phyloP scores from a whole-genome alignment of 2,888 invertebrate species.

The Yponomeuta evonymella region DNA sequence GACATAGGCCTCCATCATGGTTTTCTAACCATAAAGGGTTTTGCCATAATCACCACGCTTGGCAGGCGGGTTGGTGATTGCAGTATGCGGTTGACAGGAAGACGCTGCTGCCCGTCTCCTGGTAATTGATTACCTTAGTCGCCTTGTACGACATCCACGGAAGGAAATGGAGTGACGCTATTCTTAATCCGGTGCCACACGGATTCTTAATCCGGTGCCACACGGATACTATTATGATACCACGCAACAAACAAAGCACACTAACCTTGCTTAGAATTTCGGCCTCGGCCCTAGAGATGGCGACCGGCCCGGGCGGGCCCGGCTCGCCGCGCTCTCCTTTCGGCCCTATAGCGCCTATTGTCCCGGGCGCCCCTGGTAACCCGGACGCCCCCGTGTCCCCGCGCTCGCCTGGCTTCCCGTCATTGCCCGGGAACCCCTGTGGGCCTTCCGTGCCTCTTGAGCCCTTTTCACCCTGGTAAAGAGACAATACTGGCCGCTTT shows the following conservation, averaged over 20 bases:
- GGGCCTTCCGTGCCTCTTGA: constrained; percentile 79
- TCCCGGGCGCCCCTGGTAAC: constrained; percentile 82
- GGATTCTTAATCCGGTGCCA: too few relatives aligned
- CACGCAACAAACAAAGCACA: background rate
- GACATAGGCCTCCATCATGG: too few relatives aligned
- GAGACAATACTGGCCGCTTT: background rate
- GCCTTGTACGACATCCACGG: too few relatives aligned
- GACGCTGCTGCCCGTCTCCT: too few relatives aligned
- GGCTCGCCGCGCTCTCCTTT: constrained; percentile 83
- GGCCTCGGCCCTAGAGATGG: constrained; percentile 77
- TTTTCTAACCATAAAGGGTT: too few relatives aligned
- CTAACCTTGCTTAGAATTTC: constrained; percentile 74
- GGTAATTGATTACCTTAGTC: too few relatives aligned
- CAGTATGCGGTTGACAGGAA: too few relatives aligned
- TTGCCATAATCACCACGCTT: too few relatives aligned
- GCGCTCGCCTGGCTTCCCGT: constrained; percentile 79
- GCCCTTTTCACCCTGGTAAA: constrained; percentile 78
- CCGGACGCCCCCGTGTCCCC: constrained; percentile 84
- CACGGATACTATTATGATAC: too few relatives aligned
- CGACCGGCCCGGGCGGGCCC: constrained; percentile 81
- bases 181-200: too few relatives aligned
- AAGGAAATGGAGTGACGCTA: too few relatives aligned
- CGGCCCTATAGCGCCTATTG: constrained; percentile 78
- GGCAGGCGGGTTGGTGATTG: too few relatives aligned
- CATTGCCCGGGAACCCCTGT: constrained; percentile 79